These are phyloP conservation scores for Acanthococcus lagerstroemiae DNA, from an alignment of 2,888 invertebrate genomes.

Conservation along the genomic window DNA sequence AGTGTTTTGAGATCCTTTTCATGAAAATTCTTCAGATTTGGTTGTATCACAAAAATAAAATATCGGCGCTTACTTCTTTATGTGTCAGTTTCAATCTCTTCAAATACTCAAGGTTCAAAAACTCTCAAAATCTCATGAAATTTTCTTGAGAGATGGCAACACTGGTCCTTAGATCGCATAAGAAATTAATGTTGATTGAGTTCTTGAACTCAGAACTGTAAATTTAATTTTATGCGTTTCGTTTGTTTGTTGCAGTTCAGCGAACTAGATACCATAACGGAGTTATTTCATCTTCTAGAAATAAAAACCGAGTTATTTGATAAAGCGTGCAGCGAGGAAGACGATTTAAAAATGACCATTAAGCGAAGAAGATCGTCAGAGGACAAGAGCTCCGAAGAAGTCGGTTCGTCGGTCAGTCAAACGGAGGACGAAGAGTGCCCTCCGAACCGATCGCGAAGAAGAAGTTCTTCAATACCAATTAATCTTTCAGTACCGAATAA, in stretches of 20 bases:
- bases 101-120: too few species aligned
- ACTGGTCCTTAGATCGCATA: too few species aligned
- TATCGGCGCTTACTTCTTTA: too few species aligned
- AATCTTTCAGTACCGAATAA: conserved; percentile 51
- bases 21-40: too few species aligned
- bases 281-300: conserved; percentile 69
- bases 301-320: conserved; percentile 60
- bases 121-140: too few species aligned
- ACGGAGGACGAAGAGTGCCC: conserved; percentile 3
- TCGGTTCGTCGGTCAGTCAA: conserved; percentile 19
- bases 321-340: conserved; percentile 6
- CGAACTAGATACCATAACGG: conserved; percentile 72
- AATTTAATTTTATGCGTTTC: too few species aligned
- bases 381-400: conserved; percentile 26
- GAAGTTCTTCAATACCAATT: conserved; percentile 70
- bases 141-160: too few species aligned
- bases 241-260: conserved; percentile 51
- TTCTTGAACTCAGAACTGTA: too few species aligned
- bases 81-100: too few species aligned
- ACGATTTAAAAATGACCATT: neutral
- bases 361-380: conserved; percentile 23
- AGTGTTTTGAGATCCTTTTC: too few species aligned
- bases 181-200: too few species aligned
- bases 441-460: conserved; percentile 41
- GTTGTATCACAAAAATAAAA: too few species aligned